Percentiles rank a stretch among this genome's conserved stretches.
Evolutionary conservation across 2,888 invertebrate genomes (phyloP).

Genomic region (Cryptus armator): DNA sequence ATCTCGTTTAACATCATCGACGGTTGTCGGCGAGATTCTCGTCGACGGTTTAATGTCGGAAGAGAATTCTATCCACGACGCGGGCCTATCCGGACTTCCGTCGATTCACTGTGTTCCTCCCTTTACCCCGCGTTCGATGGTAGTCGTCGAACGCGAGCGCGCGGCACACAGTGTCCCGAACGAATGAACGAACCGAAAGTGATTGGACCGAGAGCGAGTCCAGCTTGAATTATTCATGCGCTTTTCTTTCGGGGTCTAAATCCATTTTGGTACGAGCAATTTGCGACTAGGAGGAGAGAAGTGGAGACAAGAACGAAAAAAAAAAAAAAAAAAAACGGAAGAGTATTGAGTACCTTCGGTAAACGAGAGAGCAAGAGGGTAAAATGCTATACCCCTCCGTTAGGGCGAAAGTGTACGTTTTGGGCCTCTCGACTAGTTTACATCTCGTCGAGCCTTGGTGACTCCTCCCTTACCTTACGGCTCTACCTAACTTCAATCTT

Average conservation of each 20-base stretch:
- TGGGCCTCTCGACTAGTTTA: not conserved
- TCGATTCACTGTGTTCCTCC: conserved; percentile 63
- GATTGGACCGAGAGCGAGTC: conserved; percentile 82
- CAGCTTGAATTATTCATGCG: conserved; percentile 83
- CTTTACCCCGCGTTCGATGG: conserved; percentile 11
- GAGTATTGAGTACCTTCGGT: conserved; percentile 22
- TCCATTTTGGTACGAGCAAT: conserved; percentile 81
- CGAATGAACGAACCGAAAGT: conserved; percentile 75
- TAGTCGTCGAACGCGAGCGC: conserved; percentile 70
- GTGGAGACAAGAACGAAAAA: conserved; percentile 42
- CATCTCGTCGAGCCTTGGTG: not conserved
- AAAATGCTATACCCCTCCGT: not conserved
- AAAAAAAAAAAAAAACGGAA: conserved; percentile 51
- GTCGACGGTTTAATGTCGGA: conserved; percentile 49
- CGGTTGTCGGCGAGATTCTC: conserved; percentile 17
- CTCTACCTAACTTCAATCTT: not conserved
- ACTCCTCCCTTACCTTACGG: conserved; percentile 4
- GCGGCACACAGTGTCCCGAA: conserved; percentile 72
- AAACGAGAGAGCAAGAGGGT: not conserved
- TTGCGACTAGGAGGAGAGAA: conserved; percentile 65
- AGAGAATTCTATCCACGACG: conserved; percentile 64
- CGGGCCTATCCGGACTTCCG: conserved; percentile 66
- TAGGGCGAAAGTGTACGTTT: not conserved
- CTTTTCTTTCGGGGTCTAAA: conserved; percentile 81
- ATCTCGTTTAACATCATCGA: conserved; percentile 60